Evolutionary conservation across 2,797 vertebrate genomes (phyloP), one percentile per base, ranked within the genome.

Genomic region (Brachyrhaphis roseni): DNA sequence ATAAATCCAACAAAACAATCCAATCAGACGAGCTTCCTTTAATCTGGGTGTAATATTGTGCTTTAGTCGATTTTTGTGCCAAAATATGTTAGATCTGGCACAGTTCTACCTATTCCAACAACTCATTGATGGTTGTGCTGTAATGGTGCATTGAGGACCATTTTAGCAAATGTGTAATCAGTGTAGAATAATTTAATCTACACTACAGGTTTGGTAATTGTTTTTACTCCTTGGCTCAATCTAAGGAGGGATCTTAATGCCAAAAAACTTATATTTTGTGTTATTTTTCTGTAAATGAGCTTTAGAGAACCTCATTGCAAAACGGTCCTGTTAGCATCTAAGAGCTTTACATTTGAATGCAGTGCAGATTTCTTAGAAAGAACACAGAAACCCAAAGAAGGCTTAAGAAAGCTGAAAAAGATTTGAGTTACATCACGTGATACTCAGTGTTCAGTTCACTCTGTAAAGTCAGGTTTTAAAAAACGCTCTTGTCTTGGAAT

Each of bases 11-110:
- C 15, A 20, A 46, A 46, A 53, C 11, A 31, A 16, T 5, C 26
- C 66, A 28, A 64, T 79, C 66, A 34, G 8, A 82, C 5, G 76
- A 31, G 26, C 59, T 36, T 71, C 47, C 41, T 28, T 75, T 49
- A 46, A 47, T 53, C 62, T 82, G 62, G 51, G 55, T 74, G 72
- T 53, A 75, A n/a, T 11, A 34, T 74, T 79, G 59, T 26, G 41
- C 74, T 62, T 55, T 55, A 74, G 68, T n/a, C 34, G 41, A 51
- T 77, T 77, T 77, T 46, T 66, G 74, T 28, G 16, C 20, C 73
- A 68, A 73, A 39, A 72, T 12, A 11, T 75, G 55, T 46, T 46
- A 16, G 68, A 28, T 53, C 51, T 53, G 51, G 51, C 15, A 8
- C n/a, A 43, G 12, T 16, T 23, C 26, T 70, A 1, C 45, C 64